Evolutionary conservation across 2,113 vertebrate genomes (phyloP).

Genomic region (Bathybates hornii): DNA sequence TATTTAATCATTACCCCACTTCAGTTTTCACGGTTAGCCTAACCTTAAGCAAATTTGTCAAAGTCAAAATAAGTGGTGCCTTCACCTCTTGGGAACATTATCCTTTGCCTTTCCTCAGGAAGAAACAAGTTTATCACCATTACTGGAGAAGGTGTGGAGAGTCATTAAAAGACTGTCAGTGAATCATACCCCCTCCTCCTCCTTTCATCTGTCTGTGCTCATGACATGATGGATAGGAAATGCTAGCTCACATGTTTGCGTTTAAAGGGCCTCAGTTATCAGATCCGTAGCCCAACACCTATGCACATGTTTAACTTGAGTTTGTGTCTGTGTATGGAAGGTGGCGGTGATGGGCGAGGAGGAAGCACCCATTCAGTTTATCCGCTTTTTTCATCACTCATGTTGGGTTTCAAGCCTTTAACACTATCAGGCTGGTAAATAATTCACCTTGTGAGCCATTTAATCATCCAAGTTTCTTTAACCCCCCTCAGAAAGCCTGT

Average conservation of each 20-base stretch:
- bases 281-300: conserved; percentile 14
- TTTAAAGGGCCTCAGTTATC: conserved; percentile 9
- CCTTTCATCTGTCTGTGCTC: background rate
- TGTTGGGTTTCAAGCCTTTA: background rate
- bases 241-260: conserved; percentile 28
- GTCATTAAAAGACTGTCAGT: background rate
- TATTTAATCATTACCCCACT: background rate
- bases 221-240: conserved; percentile 22
- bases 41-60: background rate
- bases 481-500: background rate
- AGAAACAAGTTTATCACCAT: background rate
- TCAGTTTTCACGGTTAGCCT: background rate
- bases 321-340: background rate
- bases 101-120: background rate
- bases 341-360: background rate
- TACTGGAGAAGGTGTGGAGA: background rate
- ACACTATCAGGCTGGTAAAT: conserved; percentile 37
- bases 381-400: background rate
- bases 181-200: background rate
- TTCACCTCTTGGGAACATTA: background rate
- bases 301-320: conserved; percentile 20
- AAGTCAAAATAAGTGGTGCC: background rate
- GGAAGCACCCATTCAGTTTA: background rate
- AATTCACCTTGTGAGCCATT: conserved; percentile 38
- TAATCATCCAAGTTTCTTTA: conserved; percentile 22